phyloP scores from a whole-genome alignment of 2,113 vertebrate species.

The Mirza zaza region DNA sequence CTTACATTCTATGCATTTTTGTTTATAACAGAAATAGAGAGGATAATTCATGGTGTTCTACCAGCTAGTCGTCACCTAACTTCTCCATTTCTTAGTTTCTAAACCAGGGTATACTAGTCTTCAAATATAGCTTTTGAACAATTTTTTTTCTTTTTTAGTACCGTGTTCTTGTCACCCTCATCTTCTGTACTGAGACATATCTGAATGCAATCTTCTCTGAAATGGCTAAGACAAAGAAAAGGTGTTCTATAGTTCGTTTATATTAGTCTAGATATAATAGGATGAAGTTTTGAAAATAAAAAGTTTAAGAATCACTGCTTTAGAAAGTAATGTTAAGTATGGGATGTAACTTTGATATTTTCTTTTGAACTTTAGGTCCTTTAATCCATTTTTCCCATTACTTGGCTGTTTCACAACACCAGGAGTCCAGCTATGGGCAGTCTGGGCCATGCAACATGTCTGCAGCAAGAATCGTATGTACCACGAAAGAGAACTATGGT shows the following conservation, averaged over 20 bases:
- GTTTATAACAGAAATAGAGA: background rate
- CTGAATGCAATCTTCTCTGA: background rate
- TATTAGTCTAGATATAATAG: constrained; percentile 20
- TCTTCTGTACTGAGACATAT: background rate
- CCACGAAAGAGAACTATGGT: constrained; percentile 2
- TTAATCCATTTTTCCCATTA: constrained; percentile 98
- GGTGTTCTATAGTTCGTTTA: background rate
- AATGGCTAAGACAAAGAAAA: background rate
- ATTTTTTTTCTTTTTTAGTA: background rate
- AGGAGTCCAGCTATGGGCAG: constrained; percentile 98
- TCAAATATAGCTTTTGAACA: constrained; percentile 19
- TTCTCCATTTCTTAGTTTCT: constrained; percentile 36
- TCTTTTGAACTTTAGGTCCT: constrained; percentile 88
- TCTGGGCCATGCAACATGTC: constrained; percentile 99
- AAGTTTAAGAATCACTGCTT: background rate
- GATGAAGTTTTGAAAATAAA: constrained; percentile 33
- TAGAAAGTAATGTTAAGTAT: background rate
- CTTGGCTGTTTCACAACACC: constrained; percentile 97
- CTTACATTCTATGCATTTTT: background rate
- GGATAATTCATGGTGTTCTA: background rate
- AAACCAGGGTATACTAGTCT: background rate
- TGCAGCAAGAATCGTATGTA: constrained; percentile 99
- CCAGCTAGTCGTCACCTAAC: background rate
- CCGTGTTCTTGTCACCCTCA: background rate
- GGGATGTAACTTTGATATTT: constrained; percentile 48